phyloP scores from a whole-genome alignment of 1,140 invertebrate genomes.

The Diachasmimorpha longicaudata region DNA sequence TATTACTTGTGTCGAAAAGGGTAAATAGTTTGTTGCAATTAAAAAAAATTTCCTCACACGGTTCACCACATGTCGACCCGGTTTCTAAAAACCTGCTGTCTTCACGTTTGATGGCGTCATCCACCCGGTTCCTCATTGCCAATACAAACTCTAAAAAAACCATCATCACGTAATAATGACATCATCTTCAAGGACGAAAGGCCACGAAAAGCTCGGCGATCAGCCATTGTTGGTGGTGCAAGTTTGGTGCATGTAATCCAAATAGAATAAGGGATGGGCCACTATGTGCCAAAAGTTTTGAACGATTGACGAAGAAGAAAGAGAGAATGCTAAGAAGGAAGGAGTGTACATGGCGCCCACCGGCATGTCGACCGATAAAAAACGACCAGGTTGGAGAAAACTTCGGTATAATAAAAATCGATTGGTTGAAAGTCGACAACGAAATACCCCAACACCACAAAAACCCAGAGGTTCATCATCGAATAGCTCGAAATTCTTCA shows the following conservation, averaged over 20 bases:
- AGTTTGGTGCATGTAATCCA: background rate
- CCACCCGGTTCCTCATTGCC: background rate
- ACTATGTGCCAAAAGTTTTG: constrained; percentile 24
- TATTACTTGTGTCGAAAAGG: too few relatives aligned
- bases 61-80: too few relatives aligned
- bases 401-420: constrained; percentile 23
- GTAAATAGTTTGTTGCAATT: too few relatives aligned
- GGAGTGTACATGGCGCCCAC: background rate
- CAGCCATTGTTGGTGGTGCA: background rate
- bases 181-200: background rate
- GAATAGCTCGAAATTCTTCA: background rate
- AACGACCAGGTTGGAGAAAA: background rate
- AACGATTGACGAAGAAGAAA: constrained; percentile 13
- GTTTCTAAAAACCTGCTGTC: too few relatives aligned
- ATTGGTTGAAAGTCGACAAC: constrained; percentile 5
- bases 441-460: background rate
- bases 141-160: background rate
- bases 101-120: too few relatives aligned
- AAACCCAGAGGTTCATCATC: background rate
- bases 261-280: constrained; percentile 7
- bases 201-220: background rate
- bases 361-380: constrained; percentile 13
- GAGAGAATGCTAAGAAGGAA: background rate
- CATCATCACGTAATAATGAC: background rate
- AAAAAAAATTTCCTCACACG: too few relatives aligned